Percentiles rank a stretch among this genome's conserved stretches.
These are phyloP conservation scores for Pilophorus perplexus DNA, from an alignment of 2,888 invertebrate species.

Conservation along the genomic window DNA sequence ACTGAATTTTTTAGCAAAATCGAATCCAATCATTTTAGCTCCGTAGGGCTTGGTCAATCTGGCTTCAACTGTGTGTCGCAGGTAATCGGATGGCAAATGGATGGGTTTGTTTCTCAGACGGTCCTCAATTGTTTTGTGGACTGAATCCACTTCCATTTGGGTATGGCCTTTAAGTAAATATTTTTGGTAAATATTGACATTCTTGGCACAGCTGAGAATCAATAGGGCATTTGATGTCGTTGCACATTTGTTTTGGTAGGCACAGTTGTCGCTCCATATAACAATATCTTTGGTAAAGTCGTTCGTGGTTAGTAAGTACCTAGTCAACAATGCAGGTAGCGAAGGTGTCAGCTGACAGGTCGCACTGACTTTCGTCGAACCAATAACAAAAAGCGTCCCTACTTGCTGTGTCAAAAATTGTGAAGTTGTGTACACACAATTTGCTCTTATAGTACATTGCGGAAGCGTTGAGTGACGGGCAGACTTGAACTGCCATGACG, in stretches of 20 bases:
- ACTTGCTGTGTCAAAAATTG: no score
- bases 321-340: no score
- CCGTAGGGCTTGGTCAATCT: slow-evolving; percentile 43
- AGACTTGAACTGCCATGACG: no score
- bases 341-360: no score
- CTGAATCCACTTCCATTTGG: slow-evolving; percentile 52
- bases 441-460: no score
- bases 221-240: slow-evolving; percentile 50
- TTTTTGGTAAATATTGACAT: slow-evolving; percentile 49
- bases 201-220: slow-evolving; percentile 47
- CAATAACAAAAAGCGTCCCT: no score
- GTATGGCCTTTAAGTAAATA: slow-evolving; percentile 51
- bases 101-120: slow-evolving; percentile 50
- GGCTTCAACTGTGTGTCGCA: slow-evolving; percentile 39
- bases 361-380: no score
- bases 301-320: not conserved
- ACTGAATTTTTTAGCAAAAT: slow-evolving; percentile 44
- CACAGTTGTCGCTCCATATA: no score
- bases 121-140: slow-evolving; percentile 52
- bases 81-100: slow-evolving; percentile 48
- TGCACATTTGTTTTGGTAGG: slow-evolving; percentile 50
- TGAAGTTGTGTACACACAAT: no score
- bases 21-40: slow-evolving; percentile 39
- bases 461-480: no score
- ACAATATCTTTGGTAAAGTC: slow-evolving; percentile 45